Percentiles rank a stretch among this genome's conserved stretches.
Evolutionary conservation across 1,140 invertebrate species (phyloP).

Genomic region (Gerris buenoi): DNA sequence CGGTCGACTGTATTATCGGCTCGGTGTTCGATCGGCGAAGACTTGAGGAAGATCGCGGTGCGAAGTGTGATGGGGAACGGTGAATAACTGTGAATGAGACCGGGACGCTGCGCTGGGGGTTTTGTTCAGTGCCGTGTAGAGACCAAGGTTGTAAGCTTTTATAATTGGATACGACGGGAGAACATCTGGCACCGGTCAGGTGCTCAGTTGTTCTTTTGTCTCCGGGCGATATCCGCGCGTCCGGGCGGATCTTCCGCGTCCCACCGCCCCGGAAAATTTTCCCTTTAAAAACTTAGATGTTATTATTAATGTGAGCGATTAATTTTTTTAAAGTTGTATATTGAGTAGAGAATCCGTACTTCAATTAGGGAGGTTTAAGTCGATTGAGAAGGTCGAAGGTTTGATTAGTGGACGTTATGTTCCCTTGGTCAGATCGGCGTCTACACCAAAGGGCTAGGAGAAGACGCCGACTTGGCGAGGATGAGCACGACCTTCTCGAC

Average conservation of each 20-base stretch:
- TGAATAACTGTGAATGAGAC: background rate
- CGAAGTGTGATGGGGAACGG: background rate
- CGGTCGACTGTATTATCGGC: background rate
- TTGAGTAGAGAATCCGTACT: no score
- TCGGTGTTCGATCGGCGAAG: background rate
- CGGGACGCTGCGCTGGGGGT: background rate
- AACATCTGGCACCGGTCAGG: conserved; percentile 5
- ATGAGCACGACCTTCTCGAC: conserved; percentile 18
- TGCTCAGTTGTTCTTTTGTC: conserved; percentile 6
- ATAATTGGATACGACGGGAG: conserved; percentile 6
- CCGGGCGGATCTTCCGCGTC: background rate
- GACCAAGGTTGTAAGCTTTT: background rate
- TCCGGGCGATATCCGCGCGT: background rate
- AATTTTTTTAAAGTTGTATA: no score
- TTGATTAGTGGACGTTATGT: no score
- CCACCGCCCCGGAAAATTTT: background rate
- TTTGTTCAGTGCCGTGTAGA: background rate
- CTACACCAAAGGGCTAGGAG: conserved; percentile 15
- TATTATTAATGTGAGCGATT: no score
- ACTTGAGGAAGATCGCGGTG: background rate
- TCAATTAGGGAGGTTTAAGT: no score
- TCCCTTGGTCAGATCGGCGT: conserved; percentile 21
- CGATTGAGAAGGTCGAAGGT: no score
- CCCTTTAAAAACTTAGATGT: no score
- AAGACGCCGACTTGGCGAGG: conserved; percentile 15